These are phyloP conservation scores for Ditylenchus dipsaci DNA, from an alignment of 1,140 invertebrate species.

Conservation along the genomic window DNA sequence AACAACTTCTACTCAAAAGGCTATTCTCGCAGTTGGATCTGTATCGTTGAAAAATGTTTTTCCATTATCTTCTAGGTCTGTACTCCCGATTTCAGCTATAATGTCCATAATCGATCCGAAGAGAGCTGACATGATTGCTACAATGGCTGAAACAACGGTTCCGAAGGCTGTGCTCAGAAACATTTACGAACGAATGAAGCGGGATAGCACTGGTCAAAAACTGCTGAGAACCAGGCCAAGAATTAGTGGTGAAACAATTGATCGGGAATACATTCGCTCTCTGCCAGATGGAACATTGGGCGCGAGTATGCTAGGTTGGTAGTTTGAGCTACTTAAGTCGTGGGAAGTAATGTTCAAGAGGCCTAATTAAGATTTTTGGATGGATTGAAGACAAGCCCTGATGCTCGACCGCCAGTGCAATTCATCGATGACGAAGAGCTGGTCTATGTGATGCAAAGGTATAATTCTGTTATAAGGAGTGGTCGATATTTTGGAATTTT, in stretches of 20 bases:
- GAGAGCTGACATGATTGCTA: conserved; percentile 38
- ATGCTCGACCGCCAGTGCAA: conserved; percentile 78
- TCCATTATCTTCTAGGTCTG: background rate
- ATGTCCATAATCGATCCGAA: conserved; percentile 29
- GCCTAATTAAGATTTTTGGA: conserved; percentile 27
- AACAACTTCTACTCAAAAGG: conserved; percentile 10
- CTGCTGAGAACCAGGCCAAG: conserved; percentile 10
- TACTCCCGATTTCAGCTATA: conserved; percentile 13
- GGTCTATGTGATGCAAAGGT: conserved; percentile 88
- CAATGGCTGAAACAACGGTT: conserved; percentile 40
- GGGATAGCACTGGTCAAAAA: conserved; percentile 20
- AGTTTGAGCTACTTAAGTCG: no score
- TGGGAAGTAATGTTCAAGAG: no score
- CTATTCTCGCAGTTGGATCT: conserved; percentile 11
- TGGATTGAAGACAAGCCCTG: conserved; percentile 68
- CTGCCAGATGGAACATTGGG: conserved; percentile 32
- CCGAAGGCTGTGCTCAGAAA: conserved; percentile 21
- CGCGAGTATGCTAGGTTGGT: conserved; percentile 31
- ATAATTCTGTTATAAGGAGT: background rate
- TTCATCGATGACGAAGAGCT: conserved; percentile 84
- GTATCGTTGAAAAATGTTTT: no score
- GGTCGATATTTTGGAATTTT: no score
- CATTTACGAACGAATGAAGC: conserved; percentile 26
- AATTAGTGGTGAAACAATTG: conserved; percentile 14
- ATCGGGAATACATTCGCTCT: conserved; percentile 16